Conservation (phyloP, 2,888 invertebrate genomes). For the Limnephilus marmoratus region DNA sequence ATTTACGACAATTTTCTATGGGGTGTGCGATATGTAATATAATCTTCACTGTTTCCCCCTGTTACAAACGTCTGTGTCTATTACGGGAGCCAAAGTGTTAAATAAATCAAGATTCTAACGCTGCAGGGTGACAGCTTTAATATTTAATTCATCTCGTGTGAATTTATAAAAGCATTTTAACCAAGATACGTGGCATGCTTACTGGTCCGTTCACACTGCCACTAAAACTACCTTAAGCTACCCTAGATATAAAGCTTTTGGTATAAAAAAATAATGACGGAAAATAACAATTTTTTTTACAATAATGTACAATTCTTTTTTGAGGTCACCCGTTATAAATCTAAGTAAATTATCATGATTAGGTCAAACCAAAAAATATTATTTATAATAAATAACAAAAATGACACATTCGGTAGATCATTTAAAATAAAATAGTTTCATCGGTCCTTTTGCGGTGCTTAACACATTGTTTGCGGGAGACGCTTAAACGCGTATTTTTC, state of each 20-base stretch:
- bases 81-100: neutral
- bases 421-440: neutral
- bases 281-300: neutral
- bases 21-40: no score
- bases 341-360: neutral
- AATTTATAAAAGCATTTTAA: slow-evolving; percentile 5
- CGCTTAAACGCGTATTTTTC: no score
- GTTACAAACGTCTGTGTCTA: neutral
- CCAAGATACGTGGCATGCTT: slow-evolving; percentile 41
- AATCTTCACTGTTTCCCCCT: neutral
- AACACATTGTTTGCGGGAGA: no score
- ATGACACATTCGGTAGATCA: neutral
- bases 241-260: slow-evolving; percentile 36
- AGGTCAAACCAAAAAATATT: neutral
- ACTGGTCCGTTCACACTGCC: slow-evolving; percentile 18
- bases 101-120: neutral
- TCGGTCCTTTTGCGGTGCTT: no score
- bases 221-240: slow-evolving; percentile 22
- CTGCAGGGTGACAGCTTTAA: neutral
- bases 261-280: slow-evolving; percentile 21
- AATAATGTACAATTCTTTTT: slow-evolving; percentile 12
- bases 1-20: no score
- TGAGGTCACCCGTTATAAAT: neutral
- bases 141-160: neutral
- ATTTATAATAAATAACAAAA: neutral